Conservation (phyloP, 1,140 invertebrate genomes). For the Drosophila nigrodunni region DNA sequence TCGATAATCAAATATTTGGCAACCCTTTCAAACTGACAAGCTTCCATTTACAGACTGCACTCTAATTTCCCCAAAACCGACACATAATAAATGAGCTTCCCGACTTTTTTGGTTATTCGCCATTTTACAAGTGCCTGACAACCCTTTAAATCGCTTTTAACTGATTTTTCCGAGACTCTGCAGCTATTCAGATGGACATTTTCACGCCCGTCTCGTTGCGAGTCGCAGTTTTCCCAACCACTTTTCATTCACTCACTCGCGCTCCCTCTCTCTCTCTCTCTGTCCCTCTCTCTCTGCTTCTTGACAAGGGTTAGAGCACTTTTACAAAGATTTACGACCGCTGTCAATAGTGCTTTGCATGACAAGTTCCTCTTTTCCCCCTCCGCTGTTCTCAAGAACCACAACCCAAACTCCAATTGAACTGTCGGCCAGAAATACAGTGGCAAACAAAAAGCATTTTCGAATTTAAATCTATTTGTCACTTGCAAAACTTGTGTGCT, state of each 20-base stretch:
- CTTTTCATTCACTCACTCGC: not conserved
- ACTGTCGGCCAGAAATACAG: slow-evolving; percentile 21
- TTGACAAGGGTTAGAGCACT: slow-evolving; percentile 73
- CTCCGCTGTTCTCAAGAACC: not conserved
- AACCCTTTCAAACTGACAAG: not conserved
- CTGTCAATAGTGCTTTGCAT: slow-evolving; percentile 82
- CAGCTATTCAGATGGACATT: slow-evolving; percentile 40
- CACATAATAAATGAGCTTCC: slow-evolving; percentile 1
- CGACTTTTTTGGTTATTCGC: slow-evolving; percentile 11
- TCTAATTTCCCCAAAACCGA: not conserved
- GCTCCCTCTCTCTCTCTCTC: not conserved
- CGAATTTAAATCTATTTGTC: slow-evolving; percentile 83
- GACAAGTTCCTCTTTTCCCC: slow-evolving; percentile 41
- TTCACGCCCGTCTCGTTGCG: slow-evolving; percentile 47
- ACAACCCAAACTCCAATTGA: slow-evolving; percentile 8
- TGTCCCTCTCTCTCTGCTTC: not conserved
- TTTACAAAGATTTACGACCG: slow-evolving; percentile 78
- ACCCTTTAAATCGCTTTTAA: slow-evolving; percentile 63
- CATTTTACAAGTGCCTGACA: slow-evolving; percentile 49
- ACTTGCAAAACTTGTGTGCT: slow-evolving; percentile 79
- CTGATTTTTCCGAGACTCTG: slow-evolving; percentile 63
- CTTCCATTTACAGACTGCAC: not conserved
- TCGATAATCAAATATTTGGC: too few species aligned
- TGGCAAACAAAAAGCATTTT: slow-evolving; percentile 72
- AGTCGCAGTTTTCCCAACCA: not conserved